phyloP scores from a whole-genome alignment of 2,797 vertebrate genomes.

The Mallotus villosus region DNA sequence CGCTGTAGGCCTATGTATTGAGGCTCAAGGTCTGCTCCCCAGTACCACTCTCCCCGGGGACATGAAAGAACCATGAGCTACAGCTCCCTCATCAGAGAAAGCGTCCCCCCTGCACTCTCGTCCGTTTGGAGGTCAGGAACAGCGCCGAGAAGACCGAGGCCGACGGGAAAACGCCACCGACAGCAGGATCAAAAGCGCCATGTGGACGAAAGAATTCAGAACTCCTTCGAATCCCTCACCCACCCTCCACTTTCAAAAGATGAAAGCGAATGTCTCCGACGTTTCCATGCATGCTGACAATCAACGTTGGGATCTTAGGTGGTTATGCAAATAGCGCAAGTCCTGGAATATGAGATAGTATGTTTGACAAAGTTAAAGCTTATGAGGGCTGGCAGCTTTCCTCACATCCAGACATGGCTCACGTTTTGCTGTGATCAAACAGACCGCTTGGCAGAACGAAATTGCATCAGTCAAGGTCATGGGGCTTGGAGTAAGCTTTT shows the following conservation, averaged over 20 bases:
- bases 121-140: constrained; percentile 48
- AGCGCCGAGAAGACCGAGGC: constrained; percentile 47
- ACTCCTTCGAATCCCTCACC: constrained; percentile 39
- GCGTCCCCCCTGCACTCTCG: constrained; percentile 9
- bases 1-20: constrained; percentile 11
- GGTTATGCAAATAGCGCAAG: constrained; percentile 37
- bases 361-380: constrained; percentile 11
- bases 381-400: constrained; percentile 19
- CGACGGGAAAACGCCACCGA: constrained; percentile 21
- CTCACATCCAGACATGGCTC: constrained; percentile 39
- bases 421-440: constrained; percentile 20
- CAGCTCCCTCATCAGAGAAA: constrained; percentile 39
- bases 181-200: constrained; percentile 60
- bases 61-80: constrained; percentile 17
- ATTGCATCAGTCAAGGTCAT: neutral
- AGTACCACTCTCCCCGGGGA: neutral
- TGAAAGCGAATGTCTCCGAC: constrained; percentile 13
- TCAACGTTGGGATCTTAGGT: neutral
- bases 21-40: constrained; percentile 39
- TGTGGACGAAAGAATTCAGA: constrained; percentile 41
- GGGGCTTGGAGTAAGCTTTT: constrained; percentile 3
- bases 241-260: constrained; percentile 18
- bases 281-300: neutral
- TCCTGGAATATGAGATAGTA: neutral
- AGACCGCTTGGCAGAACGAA: constrained; percentile 21